phyloP scores from a whole-genome alignment of 2,888 invertebrate species.

The Endomychus coccineus region DNA sequence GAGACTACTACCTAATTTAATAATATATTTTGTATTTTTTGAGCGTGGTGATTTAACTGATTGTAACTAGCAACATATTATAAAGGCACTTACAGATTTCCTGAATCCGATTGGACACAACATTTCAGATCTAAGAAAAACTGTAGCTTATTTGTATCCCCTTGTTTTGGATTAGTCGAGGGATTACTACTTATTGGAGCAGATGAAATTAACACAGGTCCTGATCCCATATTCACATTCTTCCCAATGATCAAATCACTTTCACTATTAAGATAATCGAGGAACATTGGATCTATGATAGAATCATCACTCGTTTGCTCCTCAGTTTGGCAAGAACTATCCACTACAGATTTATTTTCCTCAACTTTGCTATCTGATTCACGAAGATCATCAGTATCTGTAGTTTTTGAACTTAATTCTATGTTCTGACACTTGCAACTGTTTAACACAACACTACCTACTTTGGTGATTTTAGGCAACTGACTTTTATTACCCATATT shows the following conservation, averaged over 20 bases:
- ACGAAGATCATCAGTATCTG: no score
- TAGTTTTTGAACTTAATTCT: no score
- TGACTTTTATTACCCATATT: no score
- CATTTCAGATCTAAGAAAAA: slow-evolving; percentile 31
- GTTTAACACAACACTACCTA: no score
- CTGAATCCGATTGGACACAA: slow-evolving; percentile 29
- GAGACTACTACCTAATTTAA: no score
- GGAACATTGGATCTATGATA: no score
- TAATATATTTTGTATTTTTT: no score
- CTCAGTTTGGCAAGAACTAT: slow-evolving; percentile 7
- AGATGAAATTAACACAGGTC: slow-evolving; percentile 2
- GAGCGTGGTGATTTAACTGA: no score
- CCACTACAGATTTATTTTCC: not conserved
- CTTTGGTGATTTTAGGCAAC: no score
- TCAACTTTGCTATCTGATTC: not conserved
- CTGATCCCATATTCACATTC: slow-evolving; percentile 10
- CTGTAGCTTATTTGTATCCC: slow-evolving; percentile 18
- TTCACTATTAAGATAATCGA: not conserved
- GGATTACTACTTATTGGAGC: not conserved
- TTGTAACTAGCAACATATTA: not conserved
- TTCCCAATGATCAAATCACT: slow-evolving; percentile 6
- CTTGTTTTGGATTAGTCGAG: not conserved
- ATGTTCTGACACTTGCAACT: no score
- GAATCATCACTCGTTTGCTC: not conserved
- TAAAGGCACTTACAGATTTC: slow-evolving; percentile 32